phyloP scores from a whole-genome alignment of 2,797 vertebrate genomes.

The Limnodromus scolopaceus region DNA sequence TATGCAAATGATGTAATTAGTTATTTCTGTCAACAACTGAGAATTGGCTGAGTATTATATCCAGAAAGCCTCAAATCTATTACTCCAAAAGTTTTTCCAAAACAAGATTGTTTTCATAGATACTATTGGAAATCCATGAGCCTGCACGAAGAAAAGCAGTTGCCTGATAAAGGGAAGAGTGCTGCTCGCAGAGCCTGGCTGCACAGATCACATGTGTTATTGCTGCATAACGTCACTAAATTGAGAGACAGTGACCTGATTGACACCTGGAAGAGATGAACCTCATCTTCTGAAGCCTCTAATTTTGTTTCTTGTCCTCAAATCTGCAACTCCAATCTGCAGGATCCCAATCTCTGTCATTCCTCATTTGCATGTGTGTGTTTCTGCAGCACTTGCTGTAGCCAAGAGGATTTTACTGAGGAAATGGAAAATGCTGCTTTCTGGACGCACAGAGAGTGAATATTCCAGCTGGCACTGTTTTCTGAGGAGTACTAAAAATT shows the following conservation, averaged over 20 bases:
- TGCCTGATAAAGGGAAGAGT: not conserved
- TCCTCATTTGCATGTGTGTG: slow-evolving; percentile 8
- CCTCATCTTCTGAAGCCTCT: not conserved
- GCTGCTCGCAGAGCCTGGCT: not conserved
- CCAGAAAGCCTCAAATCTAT: not conserved
- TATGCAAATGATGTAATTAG: not conserved
- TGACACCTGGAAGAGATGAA: slow-evolving; percentile 8
- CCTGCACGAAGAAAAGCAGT: not conserved
- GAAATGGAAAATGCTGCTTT: slow-evolving; percentile 54
- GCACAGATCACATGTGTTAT: not conserved
- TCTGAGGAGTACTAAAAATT: slow-evolving; percentile 30
- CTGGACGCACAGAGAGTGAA: slow-evolving; percentile 12
- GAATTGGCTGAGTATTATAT: not conserved
- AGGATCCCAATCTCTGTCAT: not conserved
- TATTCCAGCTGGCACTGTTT: slow-evolving; percentile 55
- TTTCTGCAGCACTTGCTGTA: not conserved
- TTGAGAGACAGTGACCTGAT: not conserved
- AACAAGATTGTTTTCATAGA: slow-evolving; percentile 7
- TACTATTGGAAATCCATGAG: not conserved
- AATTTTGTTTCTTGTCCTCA: not conserved
- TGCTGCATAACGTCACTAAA: not conserved
- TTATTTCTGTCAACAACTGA: not conserved
- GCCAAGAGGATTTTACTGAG: slow-evolving; percentile 37
- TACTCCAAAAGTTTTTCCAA: not conserved
- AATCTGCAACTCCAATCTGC: not conserved